Conservation (phyloP, 2,797 vertebrate species). For the Alca torda region DNA sequence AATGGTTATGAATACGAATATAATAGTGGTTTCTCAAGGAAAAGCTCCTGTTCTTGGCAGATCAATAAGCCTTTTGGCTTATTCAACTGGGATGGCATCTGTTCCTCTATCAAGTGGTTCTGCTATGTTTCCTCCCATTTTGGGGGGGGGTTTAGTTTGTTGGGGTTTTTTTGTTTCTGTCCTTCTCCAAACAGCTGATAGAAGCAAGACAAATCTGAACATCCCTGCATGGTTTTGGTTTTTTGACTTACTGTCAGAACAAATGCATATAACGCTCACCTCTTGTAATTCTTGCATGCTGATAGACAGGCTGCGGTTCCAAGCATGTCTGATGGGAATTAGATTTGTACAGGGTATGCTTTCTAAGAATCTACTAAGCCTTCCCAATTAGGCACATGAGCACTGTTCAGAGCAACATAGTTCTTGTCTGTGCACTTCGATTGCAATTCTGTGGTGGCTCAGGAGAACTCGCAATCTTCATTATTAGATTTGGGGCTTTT, state of each 20-base stretch:
- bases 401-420: not conserved
- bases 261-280: not conserved
- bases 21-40: not conserved
- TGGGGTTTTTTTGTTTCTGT: not conserved
- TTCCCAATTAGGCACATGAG: not conserved
- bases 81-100: not conserved
- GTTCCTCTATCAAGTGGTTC: not conserved
- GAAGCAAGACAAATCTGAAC: not conserved
- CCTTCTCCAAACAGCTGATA: not conserved
- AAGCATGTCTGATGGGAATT: not conserved
- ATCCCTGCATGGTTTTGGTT: not conserved
- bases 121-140: not conserved
- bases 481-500: not conserved
- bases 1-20: not conserved
- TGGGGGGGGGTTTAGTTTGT: accelerated
- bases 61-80: not conserved
- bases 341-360: not conserved
- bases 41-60: not conserved
- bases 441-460: not conserved
- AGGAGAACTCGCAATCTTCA: not conserved
- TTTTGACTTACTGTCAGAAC: not conserved
- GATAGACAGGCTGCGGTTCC: not conserved
- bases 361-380: not conserved
- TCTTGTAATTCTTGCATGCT: not conserved
- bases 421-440: not conserved